Evolutionary conservation across 2,113 vertebrate genomes (phyloP), one percentile per base, ranked within the genome.

Genomic region (Pelobates fuscus): DNA sequence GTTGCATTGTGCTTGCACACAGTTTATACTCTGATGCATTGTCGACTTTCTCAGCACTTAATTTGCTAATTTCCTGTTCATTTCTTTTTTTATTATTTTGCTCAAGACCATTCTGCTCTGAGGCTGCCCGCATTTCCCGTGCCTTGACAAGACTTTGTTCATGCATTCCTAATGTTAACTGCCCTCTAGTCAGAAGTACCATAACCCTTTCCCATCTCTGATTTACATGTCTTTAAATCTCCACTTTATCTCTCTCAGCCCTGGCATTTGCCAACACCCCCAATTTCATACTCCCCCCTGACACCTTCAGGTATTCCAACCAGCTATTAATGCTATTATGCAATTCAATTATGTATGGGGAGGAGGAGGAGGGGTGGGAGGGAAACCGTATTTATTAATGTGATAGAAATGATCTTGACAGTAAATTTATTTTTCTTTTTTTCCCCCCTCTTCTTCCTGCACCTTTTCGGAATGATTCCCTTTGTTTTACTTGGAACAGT

Each of bases 401-500:
- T 83, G 68, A 83, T 85, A 83, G 80, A 83, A 84, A 86, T 66
- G 80, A 80, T 74, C 80, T 60, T 76, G 72, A 76, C 72, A 52
- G 55, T 76, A 66, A 67, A 67, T 75, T 75, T 75, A 11, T 76
- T 67, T 76, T 52, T 75, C 65, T 37, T 37, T 37, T 37, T 37
- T 27, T 60, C 71, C 3, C 26, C 24, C 69, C 44, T 70, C 81
- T 70, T 70, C 61, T 68, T 78, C 84, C 61, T 68, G 78, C 84
- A 80, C 79, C 80, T 68, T 78, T 80, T 80, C 32, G 87, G 83
- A 85, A 88, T 80, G 86, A 87, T 91, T 85, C 72, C 89, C 80
- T 91, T 83, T 91, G 79, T 91, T 89, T 84, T 86, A 89, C 88
- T 83, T 84, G 84, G 78, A 75, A 81, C 86, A 72, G 86, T 82